Evolutionary conservation across 2,113 vertebrate genomes (phyloP), one percentile per base, ranked within the genome.

Genomic region (Baryphthengus martii): DNA sequence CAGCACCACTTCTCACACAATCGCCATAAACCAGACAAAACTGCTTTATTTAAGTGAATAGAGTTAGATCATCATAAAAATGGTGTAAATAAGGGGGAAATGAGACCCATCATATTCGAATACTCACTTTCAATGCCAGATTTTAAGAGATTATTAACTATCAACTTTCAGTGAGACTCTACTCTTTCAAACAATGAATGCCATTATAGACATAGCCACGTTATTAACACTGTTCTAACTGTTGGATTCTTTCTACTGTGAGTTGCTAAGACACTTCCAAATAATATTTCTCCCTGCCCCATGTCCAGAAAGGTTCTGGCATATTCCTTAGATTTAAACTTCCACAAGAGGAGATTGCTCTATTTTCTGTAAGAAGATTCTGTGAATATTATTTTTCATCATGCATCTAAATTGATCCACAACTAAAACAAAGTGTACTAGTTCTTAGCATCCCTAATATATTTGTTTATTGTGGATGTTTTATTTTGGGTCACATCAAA

Each of bases 401-500:
- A 53, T 35, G 55, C 17, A 50, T 74, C 0, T 50, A 45, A 91
- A 92, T 39, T 85, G 58, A 91, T 90, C 47, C 52, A 84, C n/a
- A 80, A 45, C 21, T 63, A 71, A 88, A 87, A 83, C 17, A 76
- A 96, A 85, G 15, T 50, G 17, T 59, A 81, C 12, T 76, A 29
- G 52, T 56, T 77, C 52, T 88, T 72, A 75, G 9, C 61, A 73
- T 86, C 68, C 40, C 10, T 68, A 84, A 86, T 56, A 74, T 14
- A 58, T 88, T 68, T 45, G 37, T 84, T 95, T 89, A 72, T 66
- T 95, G 55, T n/a, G 93, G 59, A 87, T 74, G 33, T 92, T 90
- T 92, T 93, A 70, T 65, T 93, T 82, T 85, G 65, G 96, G 25
- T 93, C 84, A 67, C 73, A 86, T 86, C 66, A 95, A 97, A 97